Evolutionary conservation across 2,888 invertebrate species (phyloP), one percentile per base, ranked within the genome.

Genomic region (Plebejus argus): DNA sequence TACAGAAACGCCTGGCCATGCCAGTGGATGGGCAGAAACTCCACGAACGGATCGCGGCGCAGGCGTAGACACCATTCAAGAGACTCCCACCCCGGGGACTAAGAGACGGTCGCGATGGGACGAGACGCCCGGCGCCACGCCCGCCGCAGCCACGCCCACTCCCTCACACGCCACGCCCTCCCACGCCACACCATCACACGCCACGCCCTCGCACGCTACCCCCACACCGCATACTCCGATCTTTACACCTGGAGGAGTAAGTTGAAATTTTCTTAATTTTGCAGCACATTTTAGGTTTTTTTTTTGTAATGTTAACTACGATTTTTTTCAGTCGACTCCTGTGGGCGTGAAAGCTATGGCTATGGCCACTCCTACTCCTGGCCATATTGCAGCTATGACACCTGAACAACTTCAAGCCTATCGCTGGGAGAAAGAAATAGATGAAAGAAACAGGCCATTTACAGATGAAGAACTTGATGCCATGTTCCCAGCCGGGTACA

Each of bases 1-100:
- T 76, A 77, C 85, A 96, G 99, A 99, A 94, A 99, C 99, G 0
- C 99, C 99, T 0, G 99, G 98, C 0, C 98, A 99, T 89, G 97
- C 96, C 81, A 98, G 98, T 87, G 99, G 99, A 1, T 99, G 99
- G 99, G 99, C 99, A 20, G 99, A 99, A 92, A 99, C 99, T 0
- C 99, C 99, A 0, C 96, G 98, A 80, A 98, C 99, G 0, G 99
- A 99, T 88, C 96, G 99, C 78, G 96, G 97, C 4, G 95, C 96
- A 0, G 96, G 96, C 15, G 95, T 96, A 15, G 97, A 97, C 85
- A 93, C 96, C 20, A 97, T 97, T 76, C 97, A 98, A 85, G 99
- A 99, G 90, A 98, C 98, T 0, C 98, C 99, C 0, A 99, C 99
- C 0, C 99, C 99, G 0, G 98, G 98, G 53, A 98, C 98, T 77